Evolutionary conservation across 2,797 vertebrate genomes (phyloP).

Genomic region (Enteromius trimaculatus): DNA sequence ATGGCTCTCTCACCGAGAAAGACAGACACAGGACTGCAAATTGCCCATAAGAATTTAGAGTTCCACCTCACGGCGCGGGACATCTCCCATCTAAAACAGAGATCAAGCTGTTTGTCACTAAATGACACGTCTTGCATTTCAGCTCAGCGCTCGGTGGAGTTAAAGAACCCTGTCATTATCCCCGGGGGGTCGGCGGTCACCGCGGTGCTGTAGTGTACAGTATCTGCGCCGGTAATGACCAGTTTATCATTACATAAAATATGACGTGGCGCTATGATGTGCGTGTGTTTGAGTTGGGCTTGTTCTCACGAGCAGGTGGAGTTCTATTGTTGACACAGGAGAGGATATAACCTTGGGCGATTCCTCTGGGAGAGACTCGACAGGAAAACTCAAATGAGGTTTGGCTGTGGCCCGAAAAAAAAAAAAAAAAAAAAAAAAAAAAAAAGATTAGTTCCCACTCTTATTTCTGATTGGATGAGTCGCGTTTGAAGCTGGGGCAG

Average conservation of each 20-base stretch:
- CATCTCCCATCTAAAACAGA: slow-evolving; percentile 1
- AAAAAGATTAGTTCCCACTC: not conserved
- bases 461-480: not conserved
- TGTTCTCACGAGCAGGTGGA: slow-evolving; percentile 23
- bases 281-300: not conserved
- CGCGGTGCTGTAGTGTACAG: not conserved
- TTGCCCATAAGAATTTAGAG: slow-evolving; percentile 7
- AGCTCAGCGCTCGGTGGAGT: not conserved
- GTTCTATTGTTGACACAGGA: slow-evolving; percentile 9
- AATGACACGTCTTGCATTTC: not conserved
- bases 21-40: slow-evolving; percentile 47
- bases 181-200: not conserved
- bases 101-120: not conserved
- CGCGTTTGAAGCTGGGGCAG: not conserved
- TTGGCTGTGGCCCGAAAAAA: not conserved
- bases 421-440: not conserved
- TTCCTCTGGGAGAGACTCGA: slow-evolving; percentile 6
- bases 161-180: slow-evolving; percentile 19
- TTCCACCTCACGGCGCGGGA: not conserved
- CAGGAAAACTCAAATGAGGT: slow-evolving; percentile 18
- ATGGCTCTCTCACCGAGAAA: slow-evolving; percentile 66
- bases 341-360: slow-evolving; percentile 22
- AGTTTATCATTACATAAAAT: slow-evolving; percentile 16
- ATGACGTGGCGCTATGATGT: not conserved
- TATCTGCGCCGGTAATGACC: not conserved